Base-by-base conservation (phyloP, 2,888 invertebrate genomes). In the Bellardia bayeri region DNA sequence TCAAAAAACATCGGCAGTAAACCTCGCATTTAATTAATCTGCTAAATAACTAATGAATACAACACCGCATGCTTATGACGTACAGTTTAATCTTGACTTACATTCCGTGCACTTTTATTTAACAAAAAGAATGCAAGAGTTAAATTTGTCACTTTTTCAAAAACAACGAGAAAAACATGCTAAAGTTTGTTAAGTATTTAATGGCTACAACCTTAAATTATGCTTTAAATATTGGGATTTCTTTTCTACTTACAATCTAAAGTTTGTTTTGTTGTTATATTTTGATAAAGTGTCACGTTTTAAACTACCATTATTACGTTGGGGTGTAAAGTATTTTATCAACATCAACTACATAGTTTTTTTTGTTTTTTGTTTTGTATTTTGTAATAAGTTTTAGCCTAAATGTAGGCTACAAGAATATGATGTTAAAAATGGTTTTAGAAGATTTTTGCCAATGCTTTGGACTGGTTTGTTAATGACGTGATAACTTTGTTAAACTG, bases 401-500 rank as follows among this genome's bases (percentile, higher is more conserved):
- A 42, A 71, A 72, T 58, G 51, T 56, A 68, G 45, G 33, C 54
- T 33, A 58, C 2, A 58, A 64, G 45, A 64, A 68, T 23, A 3
- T 51, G 33, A 45, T 23, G 7, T 33, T 33, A 6, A 49, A 54
- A 61, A n/a, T 16, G 23, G 45, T 72, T 30, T 58, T 76, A 37
- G 37, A 82, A 61, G 54, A 45, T 37, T 68, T 68, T 16, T n/a
- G 5, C 3, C 5, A 45, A 51, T n/a, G n/a, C 51, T 14, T n/a
- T 42, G 33, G n/a, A 58, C 7, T 33, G 49, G 16, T 16, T 51
- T 51, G 71, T 42, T 76, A 69, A 83, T 71, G 56, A 71, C 37
- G 82, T 82, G 75, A 16, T 58, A 76, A 75, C n/a, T 76, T 82
- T 63, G 58, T 49, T 51, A 74, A 75, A 51, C 58, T 74, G 61